Evolutionary conservation across 1,140 invertebrate species (phyloP).

Genomic region (Nomia melanderi): DNA sequence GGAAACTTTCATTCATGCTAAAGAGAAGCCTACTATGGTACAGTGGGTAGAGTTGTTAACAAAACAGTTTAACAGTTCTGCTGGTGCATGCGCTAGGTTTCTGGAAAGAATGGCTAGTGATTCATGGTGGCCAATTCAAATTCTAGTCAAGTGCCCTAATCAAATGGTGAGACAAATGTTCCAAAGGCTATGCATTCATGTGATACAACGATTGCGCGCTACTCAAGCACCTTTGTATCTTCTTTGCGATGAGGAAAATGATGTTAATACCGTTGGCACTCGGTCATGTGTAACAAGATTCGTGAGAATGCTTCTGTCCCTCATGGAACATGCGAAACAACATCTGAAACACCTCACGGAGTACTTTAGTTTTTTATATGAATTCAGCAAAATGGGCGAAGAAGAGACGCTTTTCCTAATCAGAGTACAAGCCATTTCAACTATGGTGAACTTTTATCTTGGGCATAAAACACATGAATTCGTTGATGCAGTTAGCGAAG

Average conservation of each 20-base stretch:
- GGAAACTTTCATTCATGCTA: constrained; percentile 97
- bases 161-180: constrained; percentile 97
- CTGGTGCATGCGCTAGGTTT: constrained; percentile 95
- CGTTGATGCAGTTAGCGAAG: constrained; percentile 87
- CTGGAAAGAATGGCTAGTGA: constrained; percentile 94
- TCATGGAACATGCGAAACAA: constrained; percentile 94
- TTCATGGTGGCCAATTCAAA: constrained; percentile 97
- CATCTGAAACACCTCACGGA: constrained; percentile 94
- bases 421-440: constrained; percentile 92
- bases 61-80: constrained; percentile 96
- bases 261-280: constrained; percentile 86
- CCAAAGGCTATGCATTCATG: constrained; percentile 95
- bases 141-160: constrained; percentile 96
- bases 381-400: constrained; percentile 97
- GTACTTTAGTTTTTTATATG: constrained; percentile 94
- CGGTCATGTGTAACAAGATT: constrained; percentile 95
- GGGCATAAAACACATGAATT: constrained; percentile 88
- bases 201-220: constrained; percentile 91
- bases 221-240: constrained; percentile 76
- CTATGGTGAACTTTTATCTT: constrained; percentile 95
- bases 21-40: constrained; percentile 98
- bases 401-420: constrained; percentile 94
- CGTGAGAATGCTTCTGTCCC: constrained; percentile 92
- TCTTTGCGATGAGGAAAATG: constrained; percentile 77
- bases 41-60: constrained; percentile 97